Evolutionary conservation across 2,113 vertebrate genomes (phyloP).

Genomic region (Malurus elegans): DNA sequence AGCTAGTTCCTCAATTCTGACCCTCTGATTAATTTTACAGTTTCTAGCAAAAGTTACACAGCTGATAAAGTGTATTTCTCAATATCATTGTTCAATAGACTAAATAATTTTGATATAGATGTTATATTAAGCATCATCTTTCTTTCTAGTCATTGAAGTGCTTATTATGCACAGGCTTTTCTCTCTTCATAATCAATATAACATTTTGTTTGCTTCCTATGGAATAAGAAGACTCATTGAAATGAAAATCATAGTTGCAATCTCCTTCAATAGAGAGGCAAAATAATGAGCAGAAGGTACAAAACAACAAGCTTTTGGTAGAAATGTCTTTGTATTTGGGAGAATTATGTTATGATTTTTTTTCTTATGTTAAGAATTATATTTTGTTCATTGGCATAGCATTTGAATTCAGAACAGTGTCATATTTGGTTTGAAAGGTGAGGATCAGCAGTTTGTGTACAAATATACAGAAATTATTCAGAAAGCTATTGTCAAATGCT

Average conservation of each 20-base stretch:
- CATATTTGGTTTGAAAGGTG: conserved; percentile 36
- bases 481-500: conserved; percentile 21
- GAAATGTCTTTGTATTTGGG: not conserved
- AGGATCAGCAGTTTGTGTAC: conserved; percentile 54
- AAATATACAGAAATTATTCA: conserved; percentile 51
- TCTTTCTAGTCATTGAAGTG: not conserved
- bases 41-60: not conserved
- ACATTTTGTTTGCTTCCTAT: not conserved
- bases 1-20: not conserved
- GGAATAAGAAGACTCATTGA: not conserved
- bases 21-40: not conserved
- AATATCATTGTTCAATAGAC: not conserved
- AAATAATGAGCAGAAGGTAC: not conserved
- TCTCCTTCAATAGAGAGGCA: not conserved
- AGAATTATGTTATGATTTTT: not conserved
- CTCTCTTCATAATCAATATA: not conserved
- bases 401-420: conserved; percentile 33
- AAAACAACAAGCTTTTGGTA: not conserved
- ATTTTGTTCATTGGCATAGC: not conserved
- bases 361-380: not conserved
- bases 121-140: not conserved
- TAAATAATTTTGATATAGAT: not conserved
- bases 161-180: not conserved
- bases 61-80: not conserved
- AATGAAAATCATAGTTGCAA: not conserved